Base-by-base conservation (phyloP, 2,888 invertebrate species). In the Dicranocentrus wangi region DNA sequence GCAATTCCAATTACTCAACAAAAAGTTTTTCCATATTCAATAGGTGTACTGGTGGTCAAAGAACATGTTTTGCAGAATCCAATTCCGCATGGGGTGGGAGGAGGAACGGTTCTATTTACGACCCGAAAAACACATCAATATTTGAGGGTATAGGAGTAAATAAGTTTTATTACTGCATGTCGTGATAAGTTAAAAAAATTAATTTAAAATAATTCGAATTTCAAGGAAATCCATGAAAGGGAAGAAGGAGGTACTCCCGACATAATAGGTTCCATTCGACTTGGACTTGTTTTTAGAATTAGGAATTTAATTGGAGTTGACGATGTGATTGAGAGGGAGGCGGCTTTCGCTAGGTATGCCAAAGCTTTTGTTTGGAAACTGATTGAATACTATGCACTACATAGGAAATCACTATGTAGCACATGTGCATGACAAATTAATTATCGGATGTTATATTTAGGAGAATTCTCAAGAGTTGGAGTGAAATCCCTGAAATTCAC, bases 201-300 rank as follows among this genome's bases (percentile, higher is more conserved):
- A n/a, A n/a, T n/a, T n/a, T n/a, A n/a, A n/a, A n/a, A n/a, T n/a
- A n/a, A n/a, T n/a, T n/a, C n/a, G n/a, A n/a, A n/a, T n/a, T n/a
- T n/a, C n/a, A n/a, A 91, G 89, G 91, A 91, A 86, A 90, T 91
- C 15, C 92, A 92, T 87, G 88, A 91, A 43, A 89, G 91, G 83
- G 93, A 95, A 87, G 95, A 95, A 89, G 90, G 90, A 3, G 90
- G 94, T 7, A 93, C 93, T 7, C 93, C 93, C 65, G 93, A 93
- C 66, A 93, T 94, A 25, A 92, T 94, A 2, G 95, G 94, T 87
- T 93, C 94, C 0, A 93, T 96, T 42, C 90, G 97, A 84, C 93
- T 95, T 8, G 96, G 96, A 0, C 90, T 97, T 55, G 95, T 93
- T 15, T 92, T 96, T 90, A 95, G 95, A 88, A 90, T 96, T 55